Evolutionary conservation across 2,113 vertebrate species (phyloP).

Genomic region (Vanacampus margaritifer): DNA sequence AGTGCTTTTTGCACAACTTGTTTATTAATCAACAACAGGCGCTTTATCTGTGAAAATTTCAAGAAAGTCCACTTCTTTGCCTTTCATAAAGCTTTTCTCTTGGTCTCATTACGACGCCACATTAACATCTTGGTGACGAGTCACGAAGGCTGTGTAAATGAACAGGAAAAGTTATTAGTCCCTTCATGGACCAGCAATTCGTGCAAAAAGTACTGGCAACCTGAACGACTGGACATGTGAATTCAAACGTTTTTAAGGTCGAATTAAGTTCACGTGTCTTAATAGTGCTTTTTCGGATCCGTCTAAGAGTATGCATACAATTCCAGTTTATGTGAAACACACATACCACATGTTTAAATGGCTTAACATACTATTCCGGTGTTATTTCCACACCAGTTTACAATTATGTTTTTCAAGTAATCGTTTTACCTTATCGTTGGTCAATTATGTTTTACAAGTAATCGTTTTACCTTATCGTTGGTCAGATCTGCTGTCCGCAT

Average conservation of each 20-base stretch:
- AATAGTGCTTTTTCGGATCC: no score
- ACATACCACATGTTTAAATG: not conserved
- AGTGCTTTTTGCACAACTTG: not conserved
- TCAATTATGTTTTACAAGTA: slow-evolving; percentile 3
- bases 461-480: slow-evolving; percentile 62
- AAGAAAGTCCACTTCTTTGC: no score
- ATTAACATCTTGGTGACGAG: no score
- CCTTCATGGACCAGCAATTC: no score
- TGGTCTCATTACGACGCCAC: not conserved
- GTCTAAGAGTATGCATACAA: no score
- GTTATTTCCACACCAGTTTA: not conserved
- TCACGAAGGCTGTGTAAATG: no score
- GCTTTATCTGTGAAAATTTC: not conserved
- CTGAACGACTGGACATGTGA: no score
- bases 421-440: slow-evolving; percentile 62
- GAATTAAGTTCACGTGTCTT: no score
- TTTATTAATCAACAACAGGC: not conserved
- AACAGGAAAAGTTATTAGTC: no score
- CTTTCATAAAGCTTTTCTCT: not conserved
- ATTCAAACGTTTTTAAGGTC: no score
- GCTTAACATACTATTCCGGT: not conserved
- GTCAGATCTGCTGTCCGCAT: slow-evolving; percentile 42
- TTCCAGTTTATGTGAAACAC: not conserved
- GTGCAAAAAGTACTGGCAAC: no score
- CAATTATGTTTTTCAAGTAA: not conserved